Base-by-base conservation (phyloP, 2,888 invertebrate genomes). In the Beris morrisii region DNA sequence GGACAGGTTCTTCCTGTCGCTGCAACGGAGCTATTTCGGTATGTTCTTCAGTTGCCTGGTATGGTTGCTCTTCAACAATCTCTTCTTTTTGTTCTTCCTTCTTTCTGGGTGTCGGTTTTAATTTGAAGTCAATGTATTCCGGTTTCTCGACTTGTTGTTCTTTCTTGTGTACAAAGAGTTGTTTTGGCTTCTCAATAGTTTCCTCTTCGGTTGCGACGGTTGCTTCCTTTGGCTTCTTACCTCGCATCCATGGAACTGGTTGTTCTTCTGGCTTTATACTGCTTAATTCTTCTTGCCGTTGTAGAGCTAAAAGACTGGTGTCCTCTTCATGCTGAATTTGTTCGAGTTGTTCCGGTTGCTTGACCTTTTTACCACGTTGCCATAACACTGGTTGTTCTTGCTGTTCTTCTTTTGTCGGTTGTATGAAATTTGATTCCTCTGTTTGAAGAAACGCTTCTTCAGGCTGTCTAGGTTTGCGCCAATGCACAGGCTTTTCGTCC, bases 331-430 rank as follows among this genome's bases (percentile, higher is more conserved):
- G 38, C 50, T 67, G 0, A 59, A 56, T 61, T 72, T 78, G 74
- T 58, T 74, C 75, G 63, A 77, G 78, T 44, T 75, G 72, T 66
- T 79, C 76, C 69, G 76, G 76, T 68, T 79, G 76, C 65, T 75
- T 13, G 73, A 4, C 77, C 4, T 76, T 77, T 70, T 73, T 79
- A 46, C 74, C 79, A 64, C 72, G 77, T 64, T 74, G 79, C 81
- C 74, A 82, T 74, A 77, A 75, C 1, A 82, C 74, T 0, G 83
- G 82, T 68, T 78, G 78, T 3, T 81, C 72, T 15, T 77, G 73
- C 0, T 80, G 75, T 22, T 78, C 76, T 71, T 78, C 76, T 38
- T 50, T 38, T 11, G 13, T 22, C 22, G 61, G 61, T 28, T 50
- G 38, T 3, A 61, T 64, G 12, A 64, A 6, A 28, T 76, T 13